phyloP scores from a whole-genome alignment of 2,888 invertebrate species.

The Antheraea assamensis region DNA sequence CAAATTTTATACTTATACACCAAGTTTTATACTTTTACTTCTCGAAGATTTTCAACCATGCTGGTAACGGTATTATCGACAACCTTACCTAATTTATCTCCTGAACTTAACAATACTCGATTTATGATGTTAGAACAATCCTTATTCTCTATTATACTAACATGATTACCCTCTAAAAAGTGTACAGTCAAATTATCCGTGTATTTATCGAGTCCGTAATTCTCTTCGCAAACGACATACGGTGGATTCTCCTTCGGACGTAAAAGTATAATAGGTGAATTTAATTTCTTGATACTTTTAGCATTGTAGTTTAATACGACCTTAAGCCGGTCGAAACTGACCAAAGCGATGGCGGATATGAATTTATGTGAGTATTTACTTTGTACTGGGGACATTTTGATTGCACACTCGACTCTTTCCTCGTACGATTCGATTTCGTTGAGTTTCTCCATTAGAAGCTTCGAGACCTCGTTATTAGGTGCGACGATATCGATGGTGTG shows the following conservation, averaged over 20 bases:
- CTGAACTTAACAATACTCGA: constrained; percentile 51
- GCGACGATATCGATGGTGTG: constrained; percentile 78
- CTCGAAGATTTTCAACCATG: constrained; percentile 64
- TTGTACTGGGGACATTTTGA: constrained; percentile 61
- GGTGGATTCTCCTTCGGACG: constrained; percentile 83
- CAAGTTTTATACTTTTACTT: constrained; percentile 44
- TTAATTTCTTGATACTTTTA: constrained; percentile 72
- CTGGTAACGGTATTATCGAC: constrained; percentile 59
- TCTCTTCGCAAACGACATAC: constrained; percentile 80
- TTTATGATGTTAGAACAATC: constrained; percentile 85
- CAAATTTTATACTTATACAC: constrained; percentile 32
- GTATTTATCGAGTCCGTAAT: constrained; percentile 84
- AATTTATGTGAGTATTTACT: constrained; percentile 64
- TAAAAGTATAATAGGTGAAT: constrained; percentile 83
- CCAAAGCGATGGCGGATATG: constrained; percentile 45
- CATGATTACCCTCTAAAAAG: constrained; percentile 88
- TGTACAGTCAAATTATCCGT: constrained; percentile 83
- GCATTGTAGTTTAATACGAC: constrained; percentile 74
- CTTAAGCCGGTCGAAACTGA: constrained; percentile 79
- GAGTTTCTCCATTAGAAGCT: constrained; percentile 69
- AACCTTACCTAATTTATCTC: constrained; percentile 46
- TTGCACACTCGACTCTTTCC: constrained; percentile 78
- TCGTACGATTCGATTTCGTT: constrained; percentile 79
- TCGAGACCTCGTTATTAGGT: constrained; percentile 62
- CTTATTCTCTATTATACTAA: constrained; percentile 85